Evolutionary conservation across 2,888 invertebrate genomes (phyloP).

Genomic region (Leucophenga maculata): DNA sequence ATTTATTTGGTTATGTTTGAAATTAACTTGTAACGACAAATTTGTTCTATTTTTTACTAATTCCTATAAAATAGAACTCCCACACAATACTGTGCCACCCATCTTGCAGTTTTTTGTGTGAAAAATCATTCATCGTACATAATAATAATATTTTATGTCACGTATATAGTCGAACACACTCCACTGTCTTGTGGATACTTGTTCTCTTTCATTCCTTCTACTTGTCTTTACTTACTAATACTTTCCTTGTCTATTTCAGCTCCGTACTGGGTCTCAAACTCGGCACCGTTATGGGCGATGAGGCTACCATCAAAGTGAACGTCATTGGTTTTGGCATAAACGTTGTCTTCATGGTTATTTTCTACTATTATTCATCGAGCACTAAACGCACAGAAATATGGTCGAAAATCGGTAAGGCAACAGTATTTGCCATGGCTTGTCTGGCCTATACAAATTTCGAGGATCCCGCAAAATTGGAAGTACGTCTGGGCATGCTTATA

Average conservation of each 20-base stretch:
- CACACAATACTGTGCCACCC: no score
- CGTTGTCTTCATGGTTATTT: conserved; percentile 78
- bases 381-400: conserved; percentile 75
- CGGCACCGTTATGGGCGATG: conserved; percentile 81
- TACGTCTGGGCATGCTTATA: conserved; percentile 80
- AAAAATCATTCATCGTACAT: no score
- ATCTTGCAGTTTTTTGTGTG: no score
- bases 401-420: conserved; percentile 75
- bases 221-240: no score
- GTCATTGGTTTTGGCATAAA: conserved; percentile 82
- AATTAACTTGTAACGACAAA: no score
- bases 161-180: not conserved
- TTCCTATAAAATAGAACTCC: no score
- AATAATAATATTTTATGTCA: no score
- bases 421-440: conserved; percentile 75
- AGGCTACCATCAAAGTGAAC: conserved; percentile 85
- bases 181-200: no score
- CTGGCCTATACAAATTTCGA: conserved; percentile 79
- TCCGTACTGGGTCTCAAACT: conserved; percentile 83
- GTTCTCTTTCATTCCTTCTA: no score
- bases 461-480: conserved; percentile 78
- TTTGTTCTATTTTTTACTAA: no score
- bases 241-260: conserved; percentile 72
- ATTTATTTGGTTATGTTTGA: no score
- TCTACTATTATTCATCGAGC: conserved; percentile 77